Percentiles rank a stretch among this genome's conserved stretches.
Conservation (phyloP, 2,888 invertebrate genomes). For the Phorcus lineatus region DNA sequence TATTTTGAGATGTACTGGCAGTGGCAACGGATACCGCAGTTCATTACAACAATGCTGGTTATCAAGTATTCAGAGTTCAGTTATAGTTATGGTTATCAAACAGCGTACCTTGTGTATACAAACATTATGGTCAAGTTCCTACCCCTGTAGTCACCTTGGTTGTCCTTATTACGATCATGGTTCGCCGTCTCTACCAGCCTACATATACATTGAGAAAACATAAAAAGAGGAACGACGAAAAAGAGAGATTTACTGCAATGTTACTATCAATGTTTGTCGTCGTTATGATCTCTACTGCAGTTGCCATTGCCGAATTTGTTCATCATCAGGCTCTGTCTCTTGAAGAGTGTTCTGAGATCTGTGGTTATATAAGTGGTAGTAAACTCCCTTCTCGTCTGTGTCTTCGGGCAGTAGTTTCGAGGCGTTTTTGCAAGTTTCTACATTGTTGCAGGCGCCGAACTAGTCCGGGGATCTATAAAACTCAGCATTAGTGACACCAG, state of each 20-base stretch:
- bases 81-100: neutral
- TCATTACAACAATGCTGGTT: neutral
- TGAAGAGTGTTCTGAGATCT: neutral
- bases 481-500: no score
- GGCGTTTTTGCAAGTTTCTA: neutral
- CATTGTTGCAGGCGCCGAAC: neutral
- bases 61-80: neutral
- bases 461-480: no score
- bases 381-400: neutral
- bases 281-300: neutral
- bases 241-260: neutral
- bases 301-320: neutral
- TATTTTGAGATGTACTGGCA: neutral
- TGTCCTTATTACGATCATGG: neutral
- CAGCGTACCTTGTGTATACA: slow-evolving; percentile 22
- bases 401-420: neutral
- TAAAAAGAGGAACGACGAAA: neutral
- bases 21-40: neutral
- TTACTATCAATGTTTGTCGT: neutral
- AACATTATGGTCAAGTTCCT: slow-evolving; percentile 27
- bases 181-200: neutral
- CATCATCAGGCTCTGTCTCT: neutral
- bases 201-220: neutral
- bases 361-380: neutral
- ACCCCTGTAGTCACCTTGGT: slow-evolving; percentile 16